Percentiles rank a stretch among this genome's conserved stretches.
phyloP scores from a whole-genome alignment of 1,140 invertebrate species.

The Maniola jurtina region DNA sequence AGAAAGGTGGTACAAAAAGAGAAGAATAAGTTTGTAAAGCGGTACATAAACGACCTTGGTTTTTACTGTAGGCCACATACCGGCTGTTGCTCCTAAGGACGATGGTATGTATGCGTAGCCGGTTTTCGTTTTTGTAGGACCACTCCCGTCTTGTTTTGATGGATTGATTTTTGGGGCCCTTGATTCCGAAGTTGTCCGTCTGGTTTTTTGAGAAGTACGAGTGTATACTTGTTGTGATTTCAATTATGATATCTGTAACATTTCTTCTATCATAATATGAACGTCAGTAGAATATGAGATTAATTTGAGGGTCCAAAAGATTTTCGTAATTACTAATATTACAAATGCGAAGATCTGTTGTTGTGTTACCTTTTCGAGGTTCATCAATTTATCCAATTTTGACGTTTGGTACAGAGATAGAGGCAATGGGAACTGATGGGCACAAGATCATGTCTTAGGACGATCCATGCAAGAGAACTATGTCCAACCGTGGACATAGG shows the following conservation, averaged over 20 bases:
- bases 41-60: constrained; percentile 70
- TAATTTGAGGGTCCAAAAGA: no score
- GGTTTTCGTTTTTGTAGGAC: constrained; percentile 38
- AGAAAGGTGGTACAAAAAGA: constrained; percentile 67
- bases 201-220: constrained; percentile 6
- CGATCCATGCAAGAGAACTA: no score
- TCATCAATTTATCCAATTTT: no score
- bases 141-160: constrained; percentile 32
- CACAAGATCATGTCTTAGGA: no score
- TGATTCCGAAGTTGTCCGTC: constrained; percentile 24
- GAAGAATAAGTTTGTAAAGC: constrained; percentile 61
- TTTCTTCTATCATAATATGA: background rate
- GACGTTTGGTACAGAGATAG: no score
- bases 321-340: no score
- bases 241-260: background rate
- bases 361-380: no score
- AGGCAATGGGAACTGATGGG: no score
- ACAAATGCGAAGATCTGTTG: no score
- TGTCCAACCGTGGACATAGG: no score
- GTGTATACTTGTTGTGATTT: background rate
- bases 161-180: constrained; percentile 47
- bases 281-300: no score
- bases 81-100: constrained; percentile 58
- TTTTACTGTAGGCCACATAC: constrained; percentile 68
- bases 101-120: constrained; percentile 38